phyloP scores from a whole-genome alignment of 2,888 invertebrate genomes.

The Nezara viridula region DNA sequence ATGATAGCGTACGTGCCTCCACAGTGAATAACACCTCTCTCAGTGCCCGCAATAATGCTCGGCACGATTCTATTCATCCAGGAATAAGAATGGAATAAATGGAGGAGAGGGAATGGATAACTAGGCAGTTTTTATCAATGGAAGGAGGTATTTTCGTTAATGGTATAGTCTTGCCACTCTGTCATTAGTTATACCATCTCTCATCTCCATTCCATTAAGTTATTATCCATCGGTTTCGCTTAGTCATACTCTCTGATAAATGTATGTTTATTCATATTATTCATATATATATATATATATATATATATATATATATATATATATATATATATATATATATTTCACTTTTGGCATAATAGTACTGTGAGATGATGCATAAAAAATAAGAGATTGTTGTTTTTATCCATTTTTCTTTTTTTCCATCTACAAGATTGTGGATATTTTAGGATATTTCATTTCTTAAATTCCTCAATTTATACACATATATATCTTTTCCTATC shows the following conservation, averaged over 20 bases:
- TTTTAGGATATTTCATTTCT: no score
- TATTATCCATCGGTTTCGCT: not conserved
- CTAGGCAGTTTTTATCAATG: not conserved
- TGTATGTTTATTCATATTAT: not conserved
- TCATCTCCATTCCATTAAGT: not conserved
- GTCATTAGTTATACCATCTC: not conserved
- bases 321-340: no score
- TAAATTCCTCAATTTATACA: no score
- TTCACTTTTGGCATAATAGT: no score
- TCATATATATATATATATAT: no score
- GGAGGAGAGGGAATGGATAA: not conserved
- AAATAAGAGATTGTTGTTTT: no score
- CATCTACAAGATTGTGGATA: no score
- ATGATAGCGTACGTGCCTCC: not conserved
- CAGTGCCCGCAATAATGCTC: not conserved
- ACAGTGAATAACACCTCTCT: not conserved
- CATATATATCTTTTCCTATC: no score
- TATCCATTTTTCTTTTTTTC: no score
- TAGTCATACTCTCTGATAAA: no score
- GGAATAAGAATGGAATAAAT: constrained; percentile 20
- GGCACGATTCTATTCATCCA: not conserved
- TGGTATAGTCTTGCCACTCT: not conserved
- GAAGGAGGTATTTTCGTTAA: not conserved
- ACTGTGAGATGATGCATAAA: no score
- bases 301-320: no score